Conservation (phyloP, 2,797 vertebrate species). For the Pagetopsis macropterus region DNA sequence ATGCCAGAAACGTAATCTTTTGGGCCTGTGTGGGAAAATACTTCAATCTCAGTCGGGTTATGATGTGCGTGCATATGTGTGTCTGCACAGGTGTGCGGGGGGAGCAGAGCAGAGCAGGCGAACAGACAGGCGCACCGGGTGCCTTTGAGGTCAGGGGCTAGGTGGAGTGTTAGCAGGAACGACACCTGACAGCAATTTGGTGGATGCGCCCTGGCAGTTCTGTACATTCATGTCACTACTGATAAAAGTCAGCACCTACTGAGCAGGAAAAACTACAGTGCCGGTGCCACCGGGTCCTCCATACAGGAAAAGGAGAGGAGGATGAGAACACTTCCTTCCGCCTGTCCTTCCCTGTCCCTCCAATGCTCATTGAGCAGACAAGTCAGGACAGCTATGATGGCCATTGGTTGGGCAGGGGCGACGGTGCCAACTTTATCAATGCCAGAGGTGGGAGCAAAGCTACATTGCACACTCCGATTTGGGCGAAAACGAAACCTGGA, state of each 20-base stretch:
- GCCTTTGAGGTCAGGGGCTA: slow-evolving; percentile 79
- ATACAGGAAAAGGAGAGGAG: slow-evolving; percentile 61
- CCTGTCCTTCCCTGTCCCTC: slow-evolving; percentile 72
- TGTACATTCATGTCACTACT: slow-evolving; percentile 79
- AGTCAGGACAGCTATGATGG: slow-evolving; percentile 67
- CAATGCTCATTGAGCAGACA: slow-evolving; percentile 72
- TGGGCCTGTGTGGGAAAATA: slow-evolving; percentile 31
- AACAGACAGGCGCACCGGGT: slow-evolving; percentile 62
- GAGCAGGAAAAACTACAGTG: slow-evolving; percentile 66
- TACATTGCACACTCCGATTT: slow-evolving; percentile 46
- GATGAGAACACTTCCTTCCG: slow-evolving; percentile 75
- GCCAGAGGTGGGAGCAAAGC: slow-evolving; percentile 64
- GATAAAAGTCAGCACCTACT: slow-evolving; percentile 78
- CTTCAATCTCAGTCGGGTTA: slow-evolving; percentile 29
- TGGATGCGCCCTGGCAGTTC: slow-evolving; percentile 81
- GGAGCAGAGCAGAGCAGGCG: slow-evolving; percentile 46
- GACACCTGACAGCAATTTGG: slow-evolving; percentile 79
- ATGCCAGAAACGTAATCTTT: slow-evolving; percentile 18
- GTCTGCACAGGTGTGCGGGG: slow-evolving; percentile 56
- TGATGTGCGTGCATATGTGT: slow-evolving; percentile 45
- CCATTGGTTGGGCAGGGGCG: slow-evolving; percentile 59
- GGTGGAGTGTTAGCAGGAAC: slow-evolving; percentile 80
- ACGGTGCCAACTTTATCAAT: slow-evolving; percentile 70
- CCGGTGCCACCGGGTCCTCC: slow-evolving; percentile 64
- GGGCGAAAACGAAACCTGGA: slow-evolving; percentile 61